Evolutionary conservation across 2,113 vertebrate species (phyloP).

Genomic region (Oncorhynchus tshawytscha): DNA sequence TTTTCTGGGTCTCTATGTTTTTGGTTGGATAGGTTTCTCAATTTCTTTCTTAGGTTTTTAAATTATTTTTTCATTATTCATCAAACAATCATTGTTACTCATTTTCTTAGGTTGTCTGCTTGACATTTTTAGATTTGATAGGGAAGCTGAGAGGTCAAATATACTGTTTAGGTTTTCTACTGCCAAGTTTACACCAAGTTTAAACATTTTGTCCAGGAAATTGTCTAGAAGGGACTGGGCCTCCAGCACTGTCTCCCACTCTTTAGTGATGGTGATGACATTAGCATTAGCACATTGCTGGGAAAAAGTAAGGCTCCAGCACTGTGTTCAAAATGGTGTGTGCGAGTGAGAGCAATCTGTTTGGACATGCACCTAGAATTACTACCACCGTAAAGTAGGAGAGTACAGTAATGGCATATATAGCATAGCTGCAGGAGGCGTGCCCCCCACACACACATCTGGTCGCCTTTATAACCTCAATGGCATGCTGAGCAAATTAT

Average conservation of each 20-base stretch:
- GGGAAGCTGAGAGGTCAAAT: no score
- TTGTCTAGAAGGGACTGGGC: no score
- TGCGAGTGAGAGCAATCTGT: slow-evolving; percentile 51
- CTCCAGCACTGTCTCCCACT: neutral
- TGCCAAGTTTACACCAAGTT: no score
- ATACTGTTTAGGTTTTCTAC: no score
- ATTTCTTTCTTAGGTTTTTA: no score
- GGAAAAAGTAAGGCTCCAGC: slow-evolving; percentile 6
- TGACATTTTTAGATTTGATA: no score
- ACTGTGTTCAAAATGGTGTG: neutral
- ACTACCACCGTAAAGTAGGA: slow-evolving; percentile 38
- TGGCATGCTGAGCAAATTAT: slow-evolving; percentile 72
- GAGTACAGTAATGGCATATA: slow-evolving; percentile 58
- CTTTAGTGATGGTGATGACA: slow-evolving; percentile 11
- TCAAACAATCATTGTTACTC: no score
- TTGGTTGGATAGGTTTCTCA: no score
- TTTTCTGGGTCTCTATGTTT: no score
- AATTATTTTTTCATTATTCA: no score
- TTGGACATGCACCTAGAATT: slow-evolving; percentile 55
- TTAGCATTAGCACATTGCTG: slow-evolving; percentile 20
- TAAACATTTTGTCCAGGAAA: no score
- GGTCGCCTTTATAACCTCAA: slow-evolving; percentile 68
- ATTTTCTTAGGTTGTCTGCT: no score
- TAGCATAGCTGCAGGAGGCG: slow-evolving; percentile 63
- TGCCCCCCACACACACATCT: slow-evolving; percentile 63